Conservation (phyloP, 2,888 invertebrate species). For the Patella depressa region DNA sequence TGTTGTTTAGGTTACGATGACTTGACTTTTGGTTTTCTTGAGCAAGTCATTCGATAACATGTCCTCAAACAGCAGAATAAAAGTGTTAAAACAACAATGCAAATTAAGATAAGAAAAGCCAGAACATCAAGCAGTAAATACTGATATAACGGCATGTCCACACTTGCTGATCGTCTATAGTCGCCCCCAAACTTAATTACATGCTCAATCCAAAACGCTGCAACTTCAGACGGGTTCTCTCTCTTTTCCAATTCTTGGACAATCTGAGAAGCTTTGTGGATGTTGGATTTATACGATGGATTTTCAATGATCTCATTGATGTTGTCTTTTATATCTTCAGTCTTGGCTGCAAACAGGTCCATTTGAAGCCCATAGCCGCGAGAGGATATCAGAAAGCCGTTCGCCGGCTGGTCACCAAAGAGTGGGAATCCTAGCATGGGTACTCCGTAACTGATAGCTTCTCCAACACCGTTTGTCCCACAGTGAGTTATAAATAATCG, state of each 20-base stretch:
- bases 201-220: conserved; percentile 56
- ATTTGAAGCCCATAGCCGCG: conserved; percentile 44
- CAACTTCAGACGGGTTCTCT: conserved; percentile 40
- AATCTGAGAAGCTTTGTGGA: conserved; percentile 40
- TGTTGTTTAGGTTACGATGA: too few species aligned
- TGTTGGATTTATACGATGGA: conserved; percentile 31
- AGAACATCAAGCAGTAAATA: conserved; percentile 47
- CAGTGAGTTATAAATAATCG: conserved; percentile 53
- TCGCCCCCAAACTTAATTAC: conserved; percentile 51
- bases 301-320: conserved; percentile 37
- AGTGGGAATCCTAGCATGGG: conserved; percentile 51
- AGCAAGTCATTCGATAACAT: too few species aligned
- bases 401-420: conserved; percentile 43
- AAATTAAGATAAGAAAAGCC: conserved; percentile 6
- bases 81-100: too few species aligned
- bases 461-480: conserved; percentile 50
- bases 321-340: conserved; percentile 28
- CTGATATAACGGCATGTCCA: conserved; percentile 48
- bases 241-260: conserved; percentile 23
- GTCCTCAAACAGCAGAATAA: too few species aligned
- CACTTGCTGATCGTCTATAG: conserved; percentile 42
- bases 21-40: too few species aligned
- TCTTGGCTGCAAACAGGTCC: conserved; percentile 33
- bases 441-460: conserved; percentile 51
- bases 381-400: conserved; percentile 34